phyloP scores from a whole-genome alignment of 1,140 invertebrate species.

The Lepidurus arcticus region DNA sequence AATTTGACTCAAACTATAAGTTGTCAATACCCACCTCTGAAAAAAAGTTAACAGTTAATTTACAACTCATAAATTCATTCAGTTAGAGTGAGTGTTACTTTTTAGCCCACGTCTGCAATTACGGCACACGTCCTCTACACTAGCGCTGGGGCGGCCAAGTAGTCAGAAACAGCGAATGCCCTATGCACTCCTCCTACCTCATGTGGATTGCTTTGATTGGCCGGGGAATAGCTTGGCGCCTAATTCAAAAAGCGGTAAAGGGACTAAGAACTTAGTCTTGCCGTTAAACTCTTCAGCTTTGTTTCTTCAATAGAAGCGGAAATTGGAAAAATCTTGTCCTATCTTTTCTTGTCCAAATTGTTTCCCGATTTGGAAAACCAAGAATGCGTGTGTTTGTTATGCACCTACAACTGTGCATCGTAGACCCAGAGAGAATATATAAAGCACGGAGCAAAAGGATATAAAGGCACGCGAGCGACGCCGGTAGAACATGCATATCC shows the following conservation, averaged over 20 bases:
- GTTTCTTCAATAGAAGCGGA: too few relatives aligned
- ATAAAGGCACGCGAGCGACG: not conserved
- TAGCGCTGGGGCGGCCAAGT: not conserved
- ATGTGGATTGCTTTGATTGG: slow-evolving; percentile 15
- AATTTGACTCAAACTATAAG: not conserved
- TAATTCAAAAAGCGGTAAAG: not conserved
- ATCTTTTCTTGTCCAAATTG: too few relatives aligned
- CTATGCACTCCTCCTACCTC: not conserved
- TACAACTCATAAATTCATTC: not conserved
- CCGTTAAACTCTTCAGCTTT: too few relatives aligned
- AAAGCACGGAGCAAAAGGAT: not conserved
- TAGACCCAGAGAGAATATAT: not conserved
- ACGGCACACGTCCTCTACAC: not conserved
- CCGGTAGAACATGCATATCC: not conserved
- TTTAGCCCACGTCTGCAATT: slow-evolving; percentile 4
- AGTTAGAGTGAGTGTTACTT: not conserved
- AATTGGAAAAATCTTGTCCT: too few relatives aligned
- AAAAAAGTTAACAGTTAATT: slow-evolving; percentile 11
- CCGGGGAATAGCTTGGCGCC: not conserved
- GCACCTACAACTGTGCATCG: too few relatives aligned
- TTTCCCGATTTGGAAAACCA: too few relatives aligned
- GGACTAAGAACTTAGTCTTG: too few relatives aligned
- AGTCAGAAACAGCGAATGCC: not conserved
- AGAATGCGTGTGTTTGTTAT: too few relatives aligned
- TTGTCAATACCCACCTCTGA: not conserved